Evolutionary conservation across 2,113 vertebrate genomes (phyloP).

Genomic region (Alectura lathami): DNA sequence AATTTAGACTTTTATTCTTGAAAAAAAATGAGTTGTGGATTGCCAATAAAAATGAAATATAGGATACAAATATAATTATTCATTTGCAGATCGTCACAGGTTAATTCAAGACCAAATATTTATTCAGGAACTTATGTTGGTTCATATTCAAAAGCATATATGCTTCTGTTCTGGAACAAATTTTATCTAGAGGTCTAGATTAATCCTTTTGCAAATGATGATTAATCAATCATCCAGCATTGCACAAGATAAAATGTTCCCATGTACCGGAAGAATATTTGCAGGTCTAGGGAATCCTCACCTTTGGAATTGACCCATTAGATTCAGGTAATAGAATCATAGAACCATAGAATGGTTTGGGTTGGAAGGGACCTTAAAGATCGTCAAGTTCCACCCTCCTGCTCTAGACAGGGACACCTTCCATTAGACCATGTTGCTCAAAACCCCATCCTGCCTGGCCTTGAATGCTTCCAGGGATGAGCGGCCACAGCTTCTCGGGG

Average conservation of each 20-base stretch:
- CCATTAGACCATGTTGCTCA: background rate
- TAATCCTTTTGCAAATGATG: background rate
- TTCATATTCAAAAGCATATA: background rate
- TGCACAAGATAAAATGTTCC: background rate
- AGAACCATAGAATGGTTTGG: no score
- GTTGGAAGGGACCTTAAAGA: background rate
- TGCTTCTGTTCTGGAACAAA: background rate
- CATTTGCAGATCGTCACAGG: background rate
- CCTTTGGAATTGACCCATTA: background rate
- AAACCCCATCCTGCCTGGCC: background rate
- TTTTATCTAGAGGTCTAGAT: background rate
- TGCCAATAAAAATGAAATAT: slow-evolving; percentile 31
- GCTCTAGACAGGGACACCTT: background rate
- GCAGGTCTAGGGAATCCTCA: background rate
- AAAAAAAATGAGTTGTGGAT: background rate
- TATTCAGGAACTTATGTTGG: background rate
- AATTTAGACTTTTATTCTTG: background rate
- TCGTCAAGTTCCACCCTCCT: background rate
- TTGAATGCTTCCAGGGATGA: background rate
- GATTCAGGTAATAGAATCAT: background rate
- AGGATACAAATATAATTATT: slow-evolving; percentile 3
- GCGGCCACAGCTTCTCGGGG: background rate
- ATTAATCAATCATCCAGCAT: background rate
- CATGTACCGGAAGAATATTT: background rate
- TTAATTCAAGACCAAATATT: background rate